These are phyloP conservation scores for Ferrisia virgata DNA, from an alignment of 2,888 invertebrate species.

Conservation along the genomic window DNA sequence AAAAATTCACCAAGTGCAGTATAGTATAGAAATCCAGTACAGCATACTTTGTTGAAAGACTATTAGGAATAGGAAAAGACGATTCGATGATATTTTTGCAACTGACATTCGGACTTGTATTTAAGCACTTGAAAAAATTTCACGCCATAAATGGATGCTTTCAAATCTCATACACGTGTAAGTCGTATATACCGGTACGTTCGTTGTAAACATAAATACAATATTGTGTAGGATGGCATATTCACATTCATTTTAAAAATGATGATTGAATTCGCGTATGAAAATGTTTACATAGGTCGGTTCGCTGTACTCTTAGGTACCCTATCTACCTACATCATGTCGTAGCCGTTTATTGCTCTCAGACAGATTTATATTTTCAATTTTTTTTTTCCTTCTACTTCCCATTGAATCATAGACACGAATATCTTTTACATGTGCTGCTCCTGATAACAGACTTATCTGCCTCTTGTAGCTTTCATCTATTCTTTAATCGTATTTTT, in stretches of 20 bases:
- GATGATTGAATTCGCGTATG: constrained; percentile 12
- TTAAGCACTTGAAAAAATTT: not conserved
- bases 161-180: not conserved
- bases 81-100: not conserved
- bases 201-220: not conserved
- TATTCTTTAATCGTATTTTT: too few relatives aligned
- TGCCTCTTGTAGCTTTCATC: too few relatives aligned
- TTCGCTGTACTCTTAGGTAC: not conserved
- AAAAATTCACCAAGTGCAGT: too few relatives aligned
- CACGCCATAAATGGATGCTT: constrained; percentile 5
- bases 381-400: not conserved
- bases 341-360: not conserved
- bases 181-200: not conserved
- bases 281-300: constrained; percentile 27
- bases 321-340: too few relatives aligned
- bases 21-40: too few relatives aligned
- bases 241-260: not conserved
- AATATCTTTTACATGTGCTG: too few relatives aligned
- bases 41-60: not conserved
- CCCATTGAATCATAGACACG: too few relatives aligned
- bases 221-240: not conserved
- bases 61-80: not conserved
- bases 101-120: constrained; percentile 13
- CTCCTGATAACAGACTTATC: not conserved
- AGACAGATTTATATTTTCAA: not conserved